Conservation (phyloP, 2,888 invertebrate species). For the Polyploca ridens region DNA sequence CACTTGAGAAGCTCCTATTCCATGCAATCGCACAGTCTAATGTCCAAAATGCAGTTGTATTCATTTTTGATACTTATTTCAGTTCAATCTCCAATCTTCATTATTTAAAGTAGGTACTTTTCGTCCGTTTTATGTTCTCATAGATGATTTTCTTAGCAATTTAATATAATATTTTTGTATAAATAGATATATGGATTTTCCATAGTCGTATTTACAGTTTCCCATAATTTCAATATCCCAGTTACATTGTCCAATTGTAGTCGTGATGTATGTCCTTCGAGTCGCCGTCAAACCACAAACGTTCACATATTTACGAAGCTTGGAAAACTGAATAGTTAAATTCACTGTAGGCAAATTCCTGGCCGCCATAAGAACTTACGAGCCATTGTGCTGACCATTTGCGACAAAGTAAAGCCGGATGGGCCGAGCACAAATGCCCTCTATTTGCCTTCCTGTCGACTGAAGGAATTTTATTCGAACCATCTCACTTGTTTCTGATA, state of each 20-base stretch:
- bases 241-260: conserved; percentile 14
- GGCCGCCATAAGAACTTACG: conserved; percentile 61
- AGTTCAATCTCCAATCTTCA: too few relatives aligned
- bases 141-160: too few relatives aligned
- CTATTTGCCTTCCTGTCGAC: conserved; percentile 15
- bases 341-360: conserved; percentile 64
- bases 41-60: too few relatives aligned
- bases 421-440: conserved; percentile 14
- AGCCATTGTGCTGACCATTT: conserved; percentile 62
- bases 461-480: conserved; percentile 14
- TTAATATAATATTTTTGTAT: not conserved
- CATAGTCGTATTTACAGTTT: not conserved
- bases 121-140: too few relatives aligned
- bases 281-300: conserved; percentile 41
- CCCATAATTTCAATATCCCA: not conserved
- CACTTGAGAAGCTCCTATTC: too few relatives aligned
- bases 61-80: too few relatives aligned
- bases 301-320: conserved; percentile 52
- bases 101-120: too few relatives aligned
- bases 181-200: not conserved
- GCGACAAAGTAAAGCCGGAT: conserved; percentile 25
- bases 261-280: conserved; percentile 27
- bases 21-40: too few relatives aligned
- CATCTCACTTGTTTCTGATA: conserved; percentile 13
- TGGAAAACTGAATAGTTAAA: conserved; percentile 69